Evolutionary conservation across 35 echinoderm and acorn worm genomes (phyloP), one percentile per base, ranked within the genome.

Genomic region (Chiridota heheva): DNA sequence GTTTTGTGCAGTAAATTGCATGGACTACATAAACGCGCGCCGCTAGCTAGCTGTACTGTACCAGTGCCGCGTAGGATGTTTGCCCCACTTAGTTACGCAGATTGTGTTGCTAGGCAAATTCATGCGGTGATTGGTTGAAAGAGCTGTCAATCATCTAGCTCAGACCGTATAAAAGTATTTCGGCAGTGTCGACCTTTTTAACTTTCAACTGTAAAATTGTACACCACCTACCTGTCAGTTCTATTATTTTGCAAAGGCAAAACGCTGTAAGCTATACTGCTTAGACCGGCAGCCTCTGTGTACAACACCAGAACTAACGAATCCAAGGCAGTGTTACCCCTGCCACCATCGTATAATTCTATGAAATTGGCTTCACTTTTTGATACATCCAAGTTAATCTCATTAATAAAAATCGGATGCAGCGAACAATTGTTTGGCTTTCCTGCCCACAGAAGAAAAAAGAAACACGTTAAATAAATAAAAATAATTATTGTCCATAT

Each of bases 281-380:
- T 36, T 34, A 40, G 39, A 27, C 62, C 44, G 20, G 25, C 44
- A 1, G 47, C 35, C 39, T 78, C 75, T 22, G 51, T 80, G 28
- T 75, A 98, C 17, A 92, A 60, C 47, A 91, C 85, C 31, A 98
- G 29, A 5, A 90, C 45, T 28, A 88, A 24, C 34, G 84, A 67
- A 60, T 91, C 95, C 42, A 98, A 42, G 1, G 89, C 55, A 7
- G 95, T 88, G 60, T 73, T 69, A 0, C 95, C 89, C 26, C 67
- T 70, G 18, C 89, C 95, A 20, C 95, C 95, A 81, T 98, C 95
- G 43, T 67, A 98, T n/a, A 98, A 60, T 67, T 91, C 95, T 36
- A 98, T 88, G 45, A 89, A 98, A 46, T 91, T 85, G n/a, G 56
- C 42, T 35, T 73, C 63, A n/a, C 47, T 45, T 15, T 58, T 62